Evolutionary conservation across 64 coral and sea anemone species (phyloP), one percentile per base, ranked within the genome.

Genomic region (Platygyra sinensis): DNA sequence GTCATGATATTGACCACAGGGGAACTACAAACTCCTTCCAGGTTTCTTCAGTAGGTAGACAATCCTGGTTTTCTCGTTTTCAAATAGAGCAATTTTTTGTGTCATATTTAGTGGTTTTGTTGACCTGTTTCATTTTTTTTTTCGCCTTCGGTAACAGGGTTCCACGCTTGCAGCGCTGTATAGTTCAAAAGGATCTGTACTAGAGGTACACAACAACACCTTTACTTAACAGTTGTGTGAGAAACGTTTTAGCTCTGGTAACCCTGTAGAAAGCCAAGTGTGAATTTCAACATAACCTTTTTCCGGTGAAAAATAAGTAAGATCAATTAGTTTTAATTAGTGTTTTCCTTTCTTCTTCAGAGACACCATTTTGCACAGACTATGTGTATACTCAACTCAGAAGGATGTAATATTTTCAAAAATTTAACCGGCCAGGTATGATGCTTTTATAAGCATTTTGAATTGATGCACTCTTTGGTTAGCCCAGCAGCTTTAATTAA

Each of bases 361-460:
- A 95, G 97, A 77, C 97, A 99, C 90, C 97, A 99, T 89, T 96
- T 99, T 54, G 97, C 97, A 60, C 97, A 99, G 74, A 99, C 97
- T 12, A 90, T 95, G 62, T 91, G 97, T 25, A 91, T 99, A 25
- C 74, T 99, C 24, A 99, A 96, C 79, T 95, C 94, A 15, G 88
- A 95, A 69, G 97, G 97, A 22, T 99, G 97, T 29, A 99, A 99
- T 62, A 96, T 99, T 86, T 99, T 99, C 91, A 93, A 99, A 73
- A 99, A 99, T 81, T 83, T 99, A 39, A 90, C 94, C 30, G 92
- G 93, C 65, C 83, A 93, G 88, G 97, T 99, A 93, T 78, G 52
- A 72, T 49, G 32, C 63, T 24, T 67, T 18, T 27, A 4, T 10
- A 10, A 8, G 59, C 27, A 30, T 27, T 46, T 62, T 61, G 27